A percentile compares a stretch with the other conserved stretches of the same genome.
Conservation (phyloP, 2,888 invertebrate genomes). For the Polymixis flavicincta region DNA sequence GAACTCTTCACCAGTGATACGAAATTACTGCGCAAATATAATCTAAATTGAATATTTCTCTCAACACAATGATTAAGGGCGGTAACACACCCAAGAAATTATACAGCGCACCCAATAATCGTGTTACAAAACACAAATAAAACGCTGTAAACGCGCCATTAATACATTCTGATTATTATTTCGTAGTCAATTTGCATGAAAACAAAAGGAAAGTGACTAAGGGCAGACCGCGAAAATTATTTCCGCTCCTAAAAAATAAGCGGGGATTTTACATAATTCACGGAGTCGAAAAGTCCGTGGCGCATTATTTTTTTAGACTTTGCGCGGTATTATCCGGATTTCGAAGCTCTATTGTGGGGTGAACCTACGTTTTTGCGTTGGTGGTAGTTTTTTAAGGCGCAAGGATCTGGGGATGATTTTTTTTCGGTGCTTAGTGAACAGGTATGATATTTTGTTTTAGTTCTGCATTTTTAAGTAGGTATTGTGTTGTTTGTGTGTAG, state of each 20-base stretch:
- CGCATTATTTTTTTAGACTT: constrained; percentile 64
- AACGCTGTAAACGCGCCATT: constrained; percentile 52
- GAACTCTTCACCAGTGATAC: neutral
- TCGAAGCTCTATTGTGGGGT: constrained; percentile 56
- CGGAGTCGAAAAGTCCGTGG: constrained; percentile 60
- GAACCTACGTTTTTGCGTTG: constrained; percentile 30
- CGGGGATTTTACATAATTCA: constrained; percentile 68
- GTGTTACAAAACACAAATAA: constrained; percentile 52
- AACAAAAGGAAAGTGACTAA: constrained; percentile 69
- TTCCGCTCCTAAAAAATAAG: constrained; percentile 65
- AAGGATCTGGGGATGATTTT: neutral
- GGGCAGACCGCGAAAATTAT: constrained; percentile 68
- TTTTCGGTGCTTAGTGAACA: neutral
- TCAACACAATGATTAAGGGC: constrained; percentile 9
- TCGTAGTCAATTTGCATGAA: constrained; percentile 72
- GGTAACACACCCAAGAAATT: constrained; percentile 33
- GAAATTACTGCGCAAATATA: neutral
- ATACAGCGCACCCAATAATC: constrained; percentile 39
- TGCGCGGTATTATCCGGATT: constrained; percentile 64
- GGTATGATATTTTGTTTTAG: neutral
- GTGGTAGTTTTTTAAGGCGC: constrained; percentile 48
- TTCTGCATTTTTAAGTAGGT: neutral
- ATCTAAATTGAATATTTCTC: constrained; percentile 30
- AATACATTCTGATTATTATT: constrained; percentile 65
- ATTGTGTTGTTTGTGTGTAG: neutral